These are phyloP conservation scores for Cotesia congregata DNA, from an alignment of 2,888 invertebrate species.

Conservation along the genomic window DNA sequence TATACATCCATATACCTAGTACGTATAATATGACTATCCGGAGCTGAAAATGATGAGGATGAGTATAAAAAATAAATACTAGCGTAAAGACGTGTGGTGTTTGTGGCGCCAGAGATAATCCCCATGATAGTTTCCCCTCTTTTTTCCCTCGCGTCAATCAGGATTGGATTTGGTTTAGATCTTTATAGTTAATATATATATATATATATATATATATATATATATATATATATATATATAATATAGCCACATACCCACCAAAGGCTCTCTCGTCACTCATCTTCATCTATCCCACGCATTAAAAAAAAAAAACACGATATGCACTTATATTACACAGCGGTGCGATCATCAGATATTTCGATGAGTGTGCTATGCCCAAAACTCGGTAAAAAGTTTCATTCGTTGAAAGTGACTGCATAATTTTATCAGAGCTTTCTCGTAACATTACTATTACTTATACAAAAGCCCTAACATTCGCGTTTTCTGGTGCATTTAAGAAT, in stretches of 20 bases:
- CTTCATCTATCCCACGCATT: too few relatives aligned
- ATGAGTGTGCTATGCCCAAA: background rate
- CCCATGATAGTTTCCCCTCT: slow-evolving; percentile 64
- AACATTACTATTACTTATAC: slow-evolving; percentile 4
- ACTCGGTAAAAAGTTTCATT: slow-evolving; percentile 30
- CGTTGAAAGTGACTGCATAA: slow-evolving; percentile 36
- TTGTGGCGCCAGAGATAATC: slow-evolving; percentile 69
- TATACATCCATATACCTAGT: background rate
- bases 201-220: slow-evolving; percentile 50
- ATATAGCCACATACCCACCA: too few relatives aligned
- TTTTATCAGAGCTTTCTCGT: slow-evolving; percentile 22
- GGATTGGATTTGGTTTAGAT: slow-evolving; percentile 68
- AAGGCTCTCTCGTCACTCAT: too few relatives aligned
- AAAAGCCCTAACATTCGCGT: slow-evolving; percentile 2
- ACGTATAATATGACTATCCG: background rate
- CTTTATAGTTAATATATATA: slow-evolving; percentile 61
- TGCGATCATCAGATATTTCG: too few relatives aligned
- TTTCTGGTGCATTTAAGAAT: slow-evolving; percentile 8
- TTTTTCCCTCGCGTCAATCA: slow-evolving; percentile 65
- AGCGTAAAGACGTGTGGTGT: slow-evolving; percentile 53
- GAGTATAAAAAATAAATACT: background rate
- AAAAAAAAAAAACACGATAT: too few relatives aligned
- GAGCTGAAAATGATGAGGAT: background rate
- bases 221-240: slow-evolving; percentile 42
- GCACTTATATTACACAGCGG: too few relatives aligned